Percentiles rank a stretch among this genome's conserved stretches.
Evolutionary conservation across 1,140 invertebrate genomes (phyloP).

Genomic region (Adelges cooleyi): DNA sequence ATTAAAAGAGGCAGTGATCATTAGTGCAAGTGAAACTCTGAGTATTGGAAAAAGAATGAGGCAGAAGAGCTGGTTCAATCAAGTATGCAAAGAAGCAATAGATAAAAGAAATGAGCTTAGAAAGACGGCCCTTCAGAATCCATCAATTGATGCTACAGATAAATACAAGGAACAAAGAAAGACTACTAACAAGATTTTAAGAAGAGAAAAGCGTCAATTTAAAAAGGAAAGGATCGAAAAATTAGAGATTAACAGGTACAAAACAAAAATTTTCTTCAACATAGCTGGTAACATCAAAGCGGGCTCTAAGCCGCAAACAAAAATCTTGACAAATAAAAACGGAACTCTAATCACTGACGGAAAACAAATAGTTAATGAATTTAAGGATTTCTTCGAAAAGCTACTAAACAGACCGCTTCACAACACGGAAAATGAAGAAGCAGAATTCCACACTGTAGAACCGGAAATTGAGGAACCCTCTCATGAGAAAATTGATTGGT

Average conservation of each 20-base stretch:
- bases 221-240: background rate
- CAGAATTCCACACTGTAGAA: background rate
- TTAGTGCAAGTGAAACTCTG: background rate
- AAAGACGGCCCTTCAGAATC: background rate
- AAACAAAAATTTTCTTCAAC: background rate
- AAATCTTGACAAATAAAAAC: background rate
- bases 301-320: background rate
- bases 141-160: background rate
- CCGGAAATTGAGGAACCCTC: background rate
- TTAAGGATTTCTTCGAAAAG: background rate
- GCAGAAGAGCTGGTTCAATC: constrained; percentile 28
- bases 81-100: constrained; percentile 18
- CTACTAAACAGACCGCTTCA: background rate
- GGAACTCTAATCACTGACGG: background rate
- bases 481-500: background rate
- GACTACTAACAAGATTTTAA: background rate
- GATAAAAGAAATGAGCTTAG: constrained; percentile 20
- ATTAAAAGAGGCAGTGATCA: background rate
- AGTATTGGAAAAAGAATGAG: background rate
- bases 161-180: background rate
- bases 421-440: background rate
- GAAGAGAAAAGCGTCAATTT: background rate
- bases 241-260: background rate
- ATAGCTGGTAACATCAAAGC: background rate
- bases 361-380: background rate